Conservation (phyloP, 1,140 invertebrate species). For the Halyomorpha halys region DNA sequence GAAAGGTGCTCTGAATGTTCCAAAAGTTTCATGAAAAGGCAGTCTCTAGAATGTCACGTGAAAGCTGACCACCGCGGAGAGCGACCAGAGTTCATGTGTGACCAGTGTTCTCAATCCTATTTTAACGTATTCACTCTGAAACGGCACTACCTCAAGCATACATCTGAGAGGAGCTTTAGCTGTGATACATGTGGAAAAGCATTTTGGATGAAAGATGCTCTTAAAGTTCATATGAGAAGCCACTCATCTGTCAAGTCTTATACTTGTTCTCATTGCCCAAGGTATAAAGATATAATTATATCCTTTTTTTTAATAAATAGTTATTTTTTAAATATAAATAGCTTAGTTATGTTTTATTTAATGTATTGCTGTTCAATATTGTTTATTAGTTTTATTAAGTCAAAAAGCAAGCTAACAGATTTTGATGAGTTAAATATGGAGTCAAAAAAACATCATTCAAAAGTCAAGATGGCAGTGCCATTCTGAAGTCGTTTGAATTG, state of each 20-base stretch:
- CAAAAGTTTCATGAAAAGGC: slow-evolving; percentile 26
- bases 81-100: slow-evolving; percentile 46
- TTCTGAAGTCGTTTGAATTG: no score
- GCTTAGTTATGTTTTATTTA: no score
- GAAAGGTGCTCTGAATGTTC: slow-evolving; percentile 21
- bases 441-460: no score
- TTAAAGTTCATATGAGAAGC: slow-evolving; percentile 53
- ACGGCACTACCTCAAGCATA: slow-evolving; percentile 49
- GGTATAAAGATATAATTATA: slow-evolving; percentile 27
- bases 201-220: slow-evolving; percentile 37
- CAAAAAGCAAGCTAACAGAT: no score
- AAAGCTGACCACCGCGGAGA: slow-evolving; percentile 53
- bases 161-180: slow-evolving; percentile 47
- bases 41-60: slow-evolving; percentile 38
- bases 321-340: no score
- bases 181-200: slow-evolving; percentile 65
- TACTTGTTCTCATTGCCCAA: slow-evolving; percentile 44
- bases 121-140: slow-evolving; percentile 29
- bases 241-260: slow-evolving; percentile 44
- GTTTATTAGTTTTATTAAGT: no score
- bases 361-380: no score
- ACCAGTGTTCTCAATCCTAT: slow-evolving; percentile 47
- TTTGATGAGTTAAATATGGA: no score
- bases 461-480: no score
- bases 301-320: no score